A percentile compares a stretch with the other conserved stretches of the same genome.
phyloP scores from a whole-genome alignment of 2,888 invertebrate genomes.

The Tholera decimalis region DNA sequence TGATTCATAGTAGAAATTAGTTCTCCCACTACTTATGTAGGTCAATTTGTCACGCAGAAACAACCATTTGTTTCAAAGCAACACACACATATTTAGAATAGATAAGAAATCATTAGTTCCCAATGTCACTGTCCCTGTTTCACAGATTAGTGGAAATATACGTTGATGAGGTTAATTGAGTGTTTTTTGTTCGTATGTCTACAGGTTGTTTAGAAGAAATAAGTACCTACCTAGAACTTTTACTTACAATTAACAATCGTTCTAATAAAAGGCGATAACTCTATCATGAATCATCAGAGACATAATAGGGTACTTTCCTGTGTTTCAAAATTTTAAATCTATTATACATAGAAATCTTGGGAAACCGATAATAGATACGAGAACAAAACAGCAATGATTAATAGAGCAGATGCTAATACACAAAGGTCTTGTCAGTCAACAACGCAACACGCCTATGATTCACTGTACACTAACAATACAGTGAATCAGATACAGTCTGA shows the following conservation, averaged over 20 bases:
- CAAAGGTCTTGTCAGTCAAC: not conserved
- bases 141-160: constrained; percentile 37
- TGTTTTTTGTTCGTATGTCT: constrained; percentile 19
- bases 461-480: not conserved
- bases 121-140: constrained; percentile 33
- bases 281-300: not conserved
- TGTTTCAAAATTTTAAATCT: not conserved
- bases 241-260: not conserved
- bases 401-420: not conserved
- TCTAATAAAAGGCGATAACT: not conserved
- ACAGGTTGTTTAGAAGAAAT: constrained; percentile 28
- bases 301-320: too few relatives aligned
- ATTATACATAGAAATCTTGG: not conserved
- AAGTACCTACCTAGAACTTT: not conserved
- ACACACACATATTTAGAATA: constrained; percentile 33
- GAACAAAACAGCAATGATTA: not conserved
- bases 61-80: not conserved
- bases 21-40: constrained; percentile 34
- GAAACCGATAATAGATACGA: not conserved
- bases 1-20: constrained; percentile 11
- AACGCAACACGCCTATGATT: not conserved
- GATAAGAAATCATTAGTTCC: constrained; percentile 33
- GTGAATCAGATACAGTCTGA: not conserved
- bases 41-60: constrained; percentile 19
- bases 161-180: constrained; percentile 36